Base-by-base conservation (phyloP, 2,113 vertebrate species). In the Psammodynastes pulverulentus region DNA sequence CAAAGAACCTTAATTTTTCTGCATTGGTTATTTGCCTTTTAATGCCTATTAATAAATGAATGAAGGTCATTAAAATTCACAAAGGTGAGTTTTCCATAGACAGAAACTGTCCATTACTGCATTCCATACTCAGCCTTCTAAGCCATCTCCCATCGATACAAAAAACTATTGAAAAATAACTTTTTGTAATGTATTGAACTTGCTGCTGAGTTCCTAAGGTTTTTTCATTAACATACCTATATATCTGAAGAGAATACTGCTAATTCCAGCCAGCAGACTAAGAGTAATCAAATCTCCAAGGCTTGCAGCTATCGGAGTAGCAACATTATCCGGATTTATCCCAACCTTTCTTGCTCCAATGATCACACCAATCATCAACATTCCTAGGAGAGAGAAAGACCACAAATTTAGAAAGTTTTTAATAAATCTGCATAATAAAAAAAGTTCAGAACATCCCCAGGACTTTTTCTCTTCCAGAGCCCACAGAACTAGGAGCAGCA, bases 271-370 rank as follows among this genome's bases (percentile, higher is more conserved):
- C 95, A 99, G 98, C 89, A 99, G 97, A 39, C 98, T 98, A 93
- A 99, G 97, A 0, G 99, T 99, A 97, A 99, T 98, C 92, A 99
- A 92, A 95, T 99, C 99, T 21, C 99, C 99, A 48, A 99, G 98
- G 95, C 98, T 99, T n/a, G 99, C 99, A 3, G 99, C 99, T 24
- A 99, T 98, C 54, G 99, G 99, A 0, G 99, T 99, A 94, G 99
- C 99, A 0, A 99, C 98, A 29, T 99, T 99, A 97, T 99, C 99
- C 0, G 99, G 99, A 96, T 99, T 99, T 95, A 99, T 98, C 88
- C 99, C 98, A 56, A 99, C 95, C 93, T 98, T 99, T 95, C 98
- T 98, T 84, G 99, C 98, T 52, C 98, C 98, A 0, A 99, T 97
- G 94, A 99, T 98, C 85, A 99, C 98, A 0, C 98, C 98, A 10